phyloP scores from a whole-genome alignment of 2,113 vertebrate genomes.

The Pristiophorus japonicus region DNA sequence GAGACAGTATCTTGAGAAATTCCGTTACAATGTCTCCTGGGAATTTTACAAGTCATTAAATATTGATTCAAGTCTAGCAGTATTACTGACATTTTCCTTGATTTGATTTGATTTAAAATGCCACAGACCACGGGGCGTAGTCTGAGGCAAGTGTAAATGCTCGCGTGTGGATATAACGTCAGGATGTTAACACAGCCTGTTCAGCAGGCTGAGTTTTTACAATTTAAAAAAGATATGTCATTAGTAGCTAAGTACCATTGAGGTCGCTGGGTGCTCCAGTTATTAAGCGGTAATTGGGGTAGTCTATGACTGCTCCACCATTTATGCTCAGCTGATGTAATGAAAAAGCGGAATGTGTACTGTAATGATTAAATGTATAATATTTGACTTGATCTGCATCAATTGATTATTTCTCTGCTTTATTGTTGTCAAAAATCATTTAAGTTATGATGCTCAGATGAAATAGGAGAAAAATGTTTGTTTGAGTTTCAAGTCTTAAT shows the following conservation, averaged over 20 bases:
- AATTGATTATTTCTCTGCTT: not conserved
- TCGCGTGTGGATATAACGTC: not conserved
- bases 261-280: not conserved
- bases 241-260: not conserved
- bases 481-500: not conserved
- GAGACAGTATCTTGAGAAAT: not conserved
- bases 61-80: too few species aligned
- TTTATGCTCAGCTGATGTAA: not conserved
- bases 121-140: not conserved
- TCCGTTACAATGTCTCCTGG: not conserved
- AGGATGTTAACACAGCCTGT: not conserved
- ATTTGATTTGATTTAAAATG: slow-evolving; percentile 15
- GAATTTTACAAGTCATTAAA: slow-evolving; percentile 14
- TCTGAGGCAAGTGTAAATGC: not conserved
- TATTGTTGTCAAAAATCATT: not conserved
- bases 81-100: too few species aligned
- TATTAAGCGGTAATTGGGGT: not conserved
- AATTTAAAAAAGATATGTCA: not conserved
- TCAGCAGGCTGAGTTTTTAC: not conserved
- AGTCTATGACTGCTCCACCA: not conserved
- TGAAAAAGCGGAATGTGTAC: not conserved
- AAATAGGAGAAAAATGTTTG: not conserved
- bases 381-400: not conserved
- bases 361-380: too few species aligned
- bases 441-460: not conserved